Base-by-base conservation (phyloP, 2,113 vertebrate species). In the Indri indri region DNA sequence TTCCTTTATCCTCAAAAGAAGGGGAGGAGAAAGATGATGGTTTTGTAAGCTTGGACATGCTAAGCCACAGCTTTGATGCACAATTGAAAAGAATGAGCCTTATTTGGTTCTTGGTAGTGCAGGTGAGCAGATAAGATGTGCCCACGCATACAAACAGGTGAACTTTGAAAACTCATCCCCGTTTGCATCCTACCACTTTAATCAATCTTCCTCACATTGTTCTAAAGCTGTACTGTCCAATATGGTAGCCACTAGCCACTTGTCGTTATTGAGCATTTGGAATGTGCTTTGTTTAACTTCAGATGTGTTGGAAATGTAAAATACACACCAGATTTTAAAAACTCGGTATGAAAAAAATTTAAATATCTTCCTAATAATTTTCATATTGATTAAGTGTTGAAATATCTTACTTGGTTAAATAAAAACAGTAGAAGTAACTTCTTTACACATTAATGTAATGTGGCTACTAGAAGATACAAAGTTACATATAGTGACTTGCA, bases 341-440 rank as follows among this genome's bases (percentile, higher is more conserved):
- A 66, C 57, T 87, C 59, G 32, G 23, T 42, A 70, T 82, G 52
- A 65, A 81, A 90, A 47, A 47, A 47, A 47, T 47, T 47, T 47
- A 47, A 47, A 47, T 47, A 47, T 47, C 47, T 47, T 47, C 47
- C 47, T 47, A 47, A 47, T 47, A 47, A 47, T 47, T 47, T 47
- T 47, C 88, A 54, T 70, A 76, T 59, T 1, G 23, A 90, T 73
- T 47, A 90, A 20, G 68, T 45, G n/a, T 88, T 81, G 54, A 94
- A 91, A 91, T 86, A 94, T 77, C n/a, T 73, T 94, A 76, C 47
- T 57, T 47, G 13, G 50, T 89, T 80, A 94, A 89, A 73, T 86
- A 47, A 65, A 81, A 77, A 13, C 42, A 90, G 37, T 81, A 74
- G 77, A 80, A 85, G 83, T 30, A 80, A 61, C 52, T 80, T 83